Percentiles rank a stretch among this genome's conserved stretches.
Evolutionary conservation across 2,888 invertebrate species (phyloP).

Genomic region (Tipula helvola): DNA sequence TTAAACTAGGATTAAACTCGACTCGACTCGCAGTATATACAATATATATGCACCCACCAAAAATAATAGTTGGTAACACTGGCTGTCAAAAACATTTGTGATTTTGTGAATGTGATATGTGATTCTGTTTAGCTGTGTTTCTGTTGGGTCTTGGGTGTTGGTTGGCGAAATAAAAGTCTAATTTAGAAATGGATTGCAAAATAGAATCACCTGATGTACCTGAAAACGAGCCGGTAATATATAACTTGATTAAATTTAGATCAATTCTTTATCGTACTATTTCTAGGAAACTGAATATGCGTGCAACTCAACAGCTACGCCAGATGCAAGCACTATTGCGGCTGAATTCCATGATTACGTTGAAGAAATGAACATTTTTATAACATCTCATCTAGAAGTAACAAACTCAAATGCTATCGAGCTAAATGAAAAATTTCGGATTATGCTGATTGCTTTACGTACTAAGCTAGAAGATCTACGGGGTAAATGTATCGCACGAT

Average conservation of each 20-base stretch:
- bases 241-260: background rate
- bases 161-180: background rate
- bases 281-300: background rate
- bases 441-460: slow-evolving; percentile 21
- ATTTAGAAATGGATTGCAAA: background rate
- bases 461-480: slow-evolving; percentile 20
- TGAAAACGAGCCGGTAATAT: background rate
- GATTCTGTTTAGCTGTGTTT: too few relatives aligned
- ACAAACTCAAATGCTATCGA: slow-evolving; percentile 20
- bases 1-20: too few relatives aligned
- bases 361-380: background rate
- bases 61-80: too few relatives aligned
- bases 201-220: background rate
- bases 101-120: too few relatives aligned
- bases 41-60: too few relatives aligned
- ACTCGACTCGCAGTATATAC: too few relatives aligned
- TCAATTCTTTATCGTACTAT: background rate
- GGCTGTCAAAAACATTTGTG: too few relatives aligned
- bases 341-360: background rate
- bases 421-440: slow-evolving; percentile 25
- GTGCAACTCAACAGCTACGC: background rate
- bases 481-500: slow-evolving; percentile 20
- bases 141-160: too few relatives aligned
- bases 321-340: background rate
- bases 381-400: slow-evolving; percentile 16